Evolutionary conservation across 2,797 vertebrate species (phyloP).

Genomic region (Chiloscyllium punctatum): DNA sequence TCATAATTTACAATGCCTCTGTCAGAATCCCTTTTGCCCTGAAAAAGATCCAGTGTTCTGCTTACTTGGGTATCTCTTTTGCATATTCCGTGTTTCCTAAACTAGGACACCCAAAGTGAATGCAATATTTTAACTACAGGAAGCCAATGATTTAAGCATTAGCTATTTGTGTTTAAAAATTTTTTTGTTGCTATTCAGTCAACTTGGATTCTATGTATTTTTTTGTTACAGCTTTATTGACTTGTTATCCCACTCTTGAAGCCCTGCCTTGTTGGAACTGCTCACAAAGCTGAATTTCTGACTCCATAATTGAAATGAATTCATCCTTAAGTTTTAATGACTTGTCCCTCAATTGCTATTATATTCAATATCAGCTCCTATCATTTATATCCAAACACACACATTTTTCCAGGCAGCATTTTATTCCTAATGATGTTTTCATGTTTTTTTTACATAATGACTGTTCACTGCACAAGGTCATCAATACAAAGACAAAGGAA

Average conservation of each 20-base stretch:
- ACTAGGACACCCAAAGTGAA: not conserved
- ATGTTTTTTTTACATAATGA: not conserved
- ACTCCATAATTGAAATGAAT: not conserved
- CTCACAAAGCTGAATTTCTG: not conserved
- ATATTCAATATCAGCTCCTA: not conserved
- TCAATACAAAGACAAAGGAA: not conserved
- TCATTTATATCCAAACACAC: not conserved
- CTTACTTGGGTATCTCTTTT: not conserved
- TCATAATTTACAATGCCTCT: not conserved
- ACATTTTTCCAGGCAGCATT: not conserved
- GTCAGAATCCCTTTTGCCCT: not conserved
- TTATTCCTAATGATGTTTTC: not conserved
- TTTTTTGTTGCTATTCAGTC: not conserved
- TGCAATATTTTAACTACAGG: not conserved
- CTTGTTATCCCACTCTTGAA: not conserved
- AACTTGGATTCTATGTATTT: not conserved
- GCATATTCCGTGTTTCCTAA: not conserved
- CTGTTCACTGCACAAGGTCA: not conserved
- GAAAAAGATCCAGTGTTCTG: no score
- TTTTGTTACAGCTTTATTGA: not conserved
- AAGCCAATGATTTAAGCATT: not conserved
- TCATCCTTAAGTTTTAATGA: not conserved
- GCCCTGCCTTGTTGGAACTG: not conserved
- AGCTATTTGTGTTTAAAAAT: no score
- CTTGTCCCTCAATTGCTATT: not conserved